Evolutionary conservation across 2,113 vertebrate species (phyloP), one percentile per base, ranked within the genome.

Genomic region (Gallinago undulata): DNA sequence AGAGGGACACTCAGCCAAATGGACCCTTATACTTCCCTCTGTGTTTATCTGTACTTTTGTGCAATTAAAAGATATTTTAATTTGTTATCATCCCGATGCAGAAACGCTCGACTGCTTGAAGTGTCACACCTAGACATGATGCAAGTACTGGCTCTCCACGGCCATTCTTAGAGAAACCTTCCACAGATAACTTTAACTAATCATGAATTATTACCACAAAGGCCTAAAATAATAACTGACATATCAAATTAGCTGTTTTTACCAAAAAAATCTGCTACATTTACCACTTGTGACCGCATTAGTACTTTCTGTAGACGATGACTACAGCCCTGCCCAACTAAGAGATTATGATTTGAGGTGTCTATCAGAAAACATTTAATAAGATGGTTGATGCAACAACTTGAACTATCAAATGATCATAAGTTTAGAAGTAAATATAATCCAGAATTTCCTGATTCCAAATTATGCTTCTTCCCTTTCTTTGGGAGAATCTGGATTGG

Each of bases 111-210:
- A 41, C 23, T 39, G 35, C 33, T 0, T 48, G 18, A 45, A 76
- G 41, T 21, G 41, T 43, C 48, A 74, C 5, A 69, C 31, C 43
- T 19, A 85, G 35, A 19, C 9, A 69, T 7, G 56, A 48, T 7
- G 59, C 21, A 50, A 28, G 35, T 37, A 41, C 18, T 41, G 21
- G n/a, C 37, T 74, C 35, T 50, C 5, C 19, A 33, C 0, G 0
- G 13, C 8, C 28, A 37, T 43, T 87, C 47, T 74, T n/a, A 55
- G 11, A 82, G 55, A 74, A 89, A 90, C 5, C 6, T 70, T 74
- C 53, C 7, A 11, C 41, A 84, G 41, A 11, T 11, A 68, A 76
- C n/a, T 51, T 43, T 43, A 67, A 67, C n/a, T 66, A 53, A 50
- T 37, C 18, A 75, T 19, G 37, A 85, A 33, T 18, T n/a, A 37